A percentile compares a stretch with the other conserved stretches of the same genome.
phyloP scores from a whole-genome alignment of 2,888 invertebrate genomes.

The Pammene fasciana region DNA sequence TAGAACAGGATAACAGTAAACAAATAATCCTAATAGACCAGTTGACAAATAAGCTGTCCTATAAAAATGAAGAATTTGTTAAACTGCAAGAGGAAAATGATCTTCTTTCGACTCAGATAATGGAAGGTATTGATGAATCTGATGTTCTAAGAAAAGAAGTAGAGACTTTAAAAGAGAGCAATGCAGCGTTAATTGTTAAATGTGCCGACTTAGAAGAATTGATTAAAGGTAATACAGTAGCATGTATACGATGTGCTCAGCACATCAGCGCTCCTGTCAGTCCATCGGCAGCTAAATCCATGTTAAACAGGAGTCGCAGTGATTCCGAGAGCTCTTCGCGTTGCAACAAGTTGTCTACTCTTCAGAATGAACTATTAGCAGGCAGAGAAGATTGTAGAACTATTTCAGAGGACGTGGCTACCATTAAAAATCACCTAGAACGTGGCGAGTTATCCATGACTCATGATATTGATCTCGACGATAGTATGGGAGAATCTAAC shows the following conservation, averaged over 20 bases:
- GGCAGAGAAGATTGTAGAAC: conserved; percentile 73
- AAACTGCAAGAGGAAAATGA: conserved; percentile 80
- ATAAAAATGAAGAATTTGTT: conserved; percentile 57
- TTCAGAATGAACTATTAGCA: conserved; percentile 72
- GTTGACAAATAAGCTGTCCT: conserved; percentile 52
- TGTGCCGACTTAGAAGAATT: conserved; percentile 51
- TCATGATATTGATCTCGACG: conserved; percentile 67
- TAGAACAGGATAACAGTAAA: conserved; percentile 59
- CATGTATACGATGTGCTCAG: conserved; percentile 24
- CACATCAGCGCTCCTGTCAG: conserved; percentile 45
- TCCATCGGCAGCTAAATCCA: conserved; percentile 48
- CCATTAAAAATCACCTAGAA: conserved; percentile 74
- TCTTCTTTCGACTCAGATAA: conserved; percentile 81
- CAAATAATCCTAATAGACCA: conserved; percentile 58
- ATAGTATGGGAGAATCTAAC: conserved; percentile 61
- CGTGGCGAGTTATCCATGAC: conserved; percentile 62
- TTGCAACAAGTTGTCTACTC: conserved; percentile 70
- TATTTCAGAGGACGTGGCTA: conserved; percentile 72
- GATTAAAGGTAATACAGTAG: conserved; percentile 39
- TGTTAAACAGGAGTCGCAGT: conserved; percentile 67
- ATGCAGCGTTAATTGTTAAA: conserved; percentile 53
- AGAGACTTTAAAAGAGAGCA: conserved; percentile 54
- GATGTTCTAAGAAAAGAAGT: conserved; percentile 74
- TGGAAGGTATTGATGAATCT: conserved; percentile 83
- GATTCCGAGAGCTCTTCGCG: conserved; percentile 70